Percentiles rank a stretch among this genome's conserved stretches.
These are phyloP conservation scores for Dascyllus trimaculatus DNA, from an alignment of 2,113 vertebrate genomes.

Conservation along the genomic window DNA sequence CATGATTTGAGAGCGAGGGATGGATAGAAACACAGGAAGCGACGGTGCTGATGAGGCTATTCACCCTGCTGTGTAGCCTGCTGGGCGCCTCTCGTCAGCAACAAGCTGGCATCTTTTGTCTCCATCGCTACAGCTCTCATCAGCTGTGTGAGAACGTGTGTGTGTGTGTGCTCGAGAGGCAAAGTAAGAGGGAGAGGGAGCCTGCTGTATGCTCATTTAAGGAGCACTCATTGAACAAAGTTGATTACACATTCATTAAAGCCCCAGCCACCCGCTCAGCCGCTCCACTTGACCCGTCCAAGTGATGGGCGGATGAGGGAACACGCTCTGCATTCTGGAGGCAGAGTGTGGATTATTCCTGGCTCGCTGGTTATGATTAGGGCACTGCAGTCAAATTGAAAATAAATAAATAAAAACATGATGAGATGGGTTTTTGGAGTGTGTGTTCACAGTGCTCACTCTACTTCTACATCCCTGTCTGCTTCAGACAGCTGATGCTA, in stretches of 20 bases:
- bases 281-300: constrained; percentile 41
- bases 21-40: constrained; percentile 62
- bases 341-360: not conserved
- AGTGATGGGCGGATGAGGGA: constrained; percentile 15
- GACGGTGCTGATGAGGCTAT: constrained; percentile 71
- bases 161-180: not conserved
- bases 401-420: constrained; percentile 11
- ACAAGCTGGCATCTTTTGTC: constrained; percentile 55
- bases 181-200: constrained; percentile 5
- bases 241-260: constrained; percentile 76
- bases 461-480: constrained; percentile 8
- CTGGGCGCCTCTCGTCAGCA: constrained; percentile 58
- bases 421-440: constrained; percentile 8
- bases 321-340: constrained; percentile 3
- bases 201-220: constrained; percentile 45
- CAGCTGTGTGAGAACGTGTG: constrained; percentile 12
- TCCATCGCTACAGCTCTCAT: constrained; percentile 44
- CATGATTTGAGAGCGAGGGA: constrained; percentile 69
- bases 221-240: constrained; percentile 53
- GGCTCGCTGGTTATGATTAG: constrained; percentile 28
- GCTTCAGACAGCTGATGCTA: constrained; percentile 26
- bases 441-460: not conserved
- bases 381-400: not conserved
- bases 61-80: constrained; percentile 56
- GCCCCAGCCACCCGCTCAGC: constrained; percentile 34